A percentile compares a stretch with the other conserved stretches of the same genome.
Evolutionary conservation across 1,140 invertebrate genomes (phyloP).

Genomic region (Camponotus floridanus): DNA sequence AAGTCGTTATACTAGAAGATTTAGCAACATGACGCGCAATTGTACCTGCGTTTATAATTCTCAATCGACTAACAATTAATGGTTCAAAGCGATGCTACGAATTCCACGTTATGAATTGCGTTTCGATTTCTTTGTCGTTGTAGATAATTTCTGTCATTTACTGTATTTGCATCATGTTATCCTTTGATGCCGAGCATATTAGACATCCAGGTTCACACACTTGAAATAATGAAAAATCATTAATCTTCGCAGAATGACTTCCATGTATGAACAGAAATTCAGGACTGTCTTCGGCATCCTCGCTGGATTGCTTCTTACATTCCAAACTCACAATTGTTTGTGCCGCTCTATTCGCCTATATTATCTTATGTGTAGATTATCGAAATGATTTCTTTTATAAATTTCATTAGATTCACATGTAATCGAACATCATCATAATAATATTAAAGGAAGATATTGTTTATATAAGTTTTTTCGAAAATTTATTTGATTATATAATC

Average conservation of each 20-base stretch:
- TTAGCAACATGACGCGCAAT: constrained; percentile 22
- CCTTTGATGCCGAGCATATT: constrained; percentile 99
- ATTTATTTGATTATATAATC: background rate
- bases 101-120: constrained; percentile 83
- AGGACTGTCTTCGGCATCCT: constrained; percentile 99
- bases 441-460: constrained; percentile 1
- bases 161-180: constrained; percentile 99
- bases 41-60: background rate
- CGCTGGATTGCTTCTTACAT: constrained; percentile 99
- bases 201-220: constrained; percentile 99
- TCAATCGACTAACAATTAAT: background rate
- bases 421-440: constrained; percentile 36
- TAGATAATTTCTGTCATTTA: constrained; percentile 99
- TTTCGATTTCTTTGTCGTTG: constrained; percentile 98
- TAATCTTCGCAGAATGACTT: constrained; percentile 99
- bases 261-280: constrained; percentile 99
- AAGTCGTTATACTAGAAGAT: constrained; percentile 9
- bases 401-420: background rate
- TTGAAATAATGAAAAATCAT: constrained; percentile 99
- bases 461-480: background rate
- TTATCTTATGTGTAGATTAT: constrained; percentile 96
- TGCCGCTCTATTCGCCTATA: constrained; percentile 99
- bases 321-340: constrained; percentile 99
- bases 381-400: background rate
- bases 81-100: constrained; percentile 13